phyloP scores from a whole-genome alignment of 2,113 vertebrate species.

The Promerops cafer region DNA sequence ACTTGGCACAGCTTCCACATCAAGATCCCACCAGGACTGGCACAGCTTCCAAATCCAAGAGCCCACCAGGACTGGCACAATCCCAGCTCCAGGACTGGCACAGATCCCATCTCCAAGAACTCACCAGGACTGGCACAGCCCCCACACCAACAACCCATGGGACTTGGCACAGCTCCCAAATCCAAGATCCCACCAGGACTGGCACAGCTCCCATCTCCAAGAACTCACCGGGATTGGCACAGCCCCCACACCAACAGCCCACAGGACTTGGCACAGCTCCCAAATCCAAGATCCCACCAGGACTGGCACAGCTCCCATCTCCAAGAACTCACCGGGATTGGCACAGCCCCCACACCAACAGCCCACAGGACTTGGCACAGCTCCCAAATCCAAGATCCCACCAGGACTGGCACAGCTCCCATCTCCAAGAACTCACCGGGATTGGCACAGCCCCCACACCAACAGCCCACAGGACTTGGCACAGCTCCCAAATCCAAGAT shows the following conservation, averaged over 20 bases:
- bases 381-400: too few species aligned
- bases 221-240: not conserved
- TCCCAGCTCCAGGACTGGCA: too few species aligned
- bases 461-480: rapidly evolving
- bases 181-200: rapidly evolving
- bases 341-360: not conserved
- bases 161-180: not conserved
- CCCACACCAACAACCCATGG: not conserved
- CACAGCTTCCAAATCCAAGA: not conserved
- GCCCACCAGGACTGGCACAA: not conserved
- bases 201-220: not conserved
- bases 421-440: rapidly evolving
- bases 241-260: rapidly evolving
- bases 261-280: not conserved
- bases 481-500: too few species aligned
- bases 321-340: rapidly evolving
- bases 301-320: not conserved
- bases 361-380: not conserved
- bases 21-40: too few species aligned
- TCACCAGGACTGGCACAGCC: too few species aligned
- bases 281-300: not conserved
- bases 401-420: not conserved
- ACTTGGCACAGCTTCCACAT: too few species aligned
- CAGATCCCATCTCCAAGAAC: rapidly evolving
- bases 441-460: not conserved